Percentiles rank a stretch among this genome's conserved stretches.
These are phyloP conservation scores for Apis cerana DNA, from an alignment of 1,140 invertebrate species.

Conservation along the genomic window DNA sequence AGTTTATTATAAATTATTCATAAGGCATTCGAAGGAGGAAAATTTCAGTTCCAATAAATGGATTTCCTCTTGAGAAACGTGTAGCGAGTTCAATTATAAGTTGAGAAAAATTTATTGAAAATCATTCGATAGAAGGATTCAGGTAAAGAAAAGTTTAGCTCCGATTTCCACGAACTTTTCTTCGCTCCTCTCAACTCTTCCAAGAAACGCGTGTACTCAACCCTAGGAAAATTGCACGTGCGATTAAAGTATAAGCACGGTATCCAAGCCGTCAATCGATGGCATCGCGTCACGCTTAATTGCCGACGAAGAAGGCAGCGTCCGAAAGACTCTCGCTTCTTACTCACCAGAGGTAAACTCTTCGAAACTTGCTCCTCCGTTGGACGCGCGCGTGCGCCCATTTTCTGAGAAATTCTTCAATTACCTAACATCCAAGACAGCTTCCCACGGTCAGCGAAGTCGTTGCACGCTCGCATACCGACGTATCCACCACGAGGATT, in stretches of 20 bases:
- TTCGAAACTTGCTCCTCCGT: constrained; percentile 9
- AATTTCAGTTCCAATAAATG: too few species aligned
- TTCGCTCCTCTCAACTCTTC: not conserved
- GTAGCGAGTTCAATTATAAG: too few species aligned
- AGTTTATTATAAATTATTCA: too few species aligned
- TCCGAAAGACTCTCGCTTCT: not conserved
- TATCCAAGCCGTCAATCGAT: constrained; percentile 23
- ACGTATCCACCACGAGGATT: not conserved
- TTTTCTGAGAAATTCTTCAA: constrained; percentile 65
- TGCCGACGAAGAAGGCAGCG: constrained; percentile 39
- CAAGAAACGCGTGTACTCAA: not conserved
- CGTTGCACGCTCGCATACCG: not conserved
- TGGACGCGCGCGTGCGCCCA: constrained; percentile 28
- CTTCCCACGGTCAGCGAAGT: constrained; percentile 57
- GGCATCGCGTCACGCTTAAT: constrained; percentile 71
- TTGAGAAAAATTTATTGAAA: too few species aligned
- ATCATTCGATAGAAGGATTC: too few species aligned
- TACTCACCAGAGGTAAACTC: not conserved
- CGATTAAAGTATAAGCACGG: constrained; percentile 33
- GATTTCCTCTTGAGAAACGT: too few species aligned
- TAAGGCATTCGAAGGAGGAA: too few species aligned
- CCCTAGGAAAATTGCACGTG: not conserved
- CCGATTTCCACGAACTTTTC: too few species aligned
- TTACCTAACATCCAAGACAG: constrained; percentile 50
- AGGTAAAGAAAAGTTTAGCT: too few species aligned